Conservation (phyloP, 2,797 vertebrate genomes). For the Molossus molossus region DNA sequence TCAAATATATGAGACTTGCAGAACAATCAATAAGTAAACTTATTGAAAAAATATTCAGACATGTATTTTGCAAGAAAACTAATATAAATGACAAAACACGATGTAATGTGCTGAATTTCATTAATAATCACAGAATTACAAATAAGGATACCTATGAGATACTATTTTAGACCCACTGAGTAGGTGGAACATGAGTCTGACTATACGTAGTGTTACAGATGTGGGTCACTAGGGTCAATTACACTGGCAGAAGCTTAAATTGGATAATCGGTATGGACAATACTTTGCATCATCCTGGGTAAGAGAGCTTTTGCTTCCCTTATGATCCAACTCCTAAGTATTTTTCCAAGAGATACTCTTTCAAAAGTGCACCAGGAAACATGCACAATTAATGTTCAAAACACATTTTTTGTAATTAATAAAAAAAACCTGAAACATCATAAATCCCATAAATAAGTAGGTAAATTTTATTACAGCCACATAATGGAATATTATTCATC, state of each 20-base stretch:
- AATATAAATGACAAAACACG: neutral
- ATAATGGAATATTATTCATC: neutral
- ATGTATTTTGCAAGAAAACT: neutral
- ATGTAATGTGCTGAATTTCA: neutral
- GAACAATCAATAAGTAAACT: neutral
- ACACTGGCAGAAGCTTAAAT: neutral
- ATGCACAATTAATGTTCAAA: neutral
- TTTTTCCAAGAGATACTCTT: neutral
- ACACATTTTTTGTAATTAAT: neutral
- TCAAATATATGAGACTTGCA: neutral
- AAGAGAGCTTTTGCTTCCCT: neutral
- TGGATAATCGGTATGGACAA: neutral
- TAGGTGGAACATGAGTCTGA: neutral
- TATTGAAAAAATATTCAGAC: neutral
- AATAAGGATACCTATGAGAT: neutral
- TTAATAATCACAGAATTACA: neutral
- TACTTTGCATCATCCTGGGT: conserved; percentile 2
- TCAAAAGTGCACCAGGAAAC: neutral
- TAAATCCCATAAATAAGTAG: neutral
- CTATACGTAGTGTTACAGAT: neutral
- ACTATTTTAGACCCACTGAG: neutral
- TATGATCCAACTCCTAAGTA: neutral
- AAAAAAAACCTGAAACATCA: neutral
- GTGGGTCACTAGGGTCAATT: neutral
- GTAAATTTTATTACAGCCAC: neutral